Evolutionary conservation across 2,113 vertebrate species (phyloP).

Genomic region (Forbesichthys papilliferus): DNA sequence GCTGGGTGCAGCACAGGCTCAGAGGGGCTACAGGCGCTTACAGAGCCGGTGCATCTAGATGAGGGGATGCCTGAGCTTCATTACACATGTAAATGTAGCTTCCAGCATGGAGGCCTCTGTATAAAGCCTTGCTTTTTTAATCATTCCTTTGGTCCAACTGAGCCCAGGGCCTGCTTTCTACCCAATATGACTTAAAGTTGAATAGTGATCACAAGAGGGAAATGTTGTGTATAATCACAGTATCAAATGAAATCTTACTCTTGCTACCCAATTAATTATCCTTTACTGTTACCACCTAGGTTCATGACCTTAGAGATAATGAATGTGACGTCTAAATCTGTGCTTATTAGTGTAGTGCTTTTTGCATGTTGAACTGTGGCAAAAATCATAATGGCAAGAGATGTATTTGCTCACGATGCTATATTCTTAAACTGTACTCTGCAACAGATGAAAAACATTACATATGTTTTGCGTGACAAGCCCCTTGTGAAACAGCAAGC

Average conservation of each 20-base stretch:
- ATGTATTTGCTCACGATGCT: neutral
- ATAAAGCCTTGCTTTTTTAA: slow-evolving; percentile 68
- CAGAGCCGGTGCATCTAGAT: slow-evolving; percentile 59
- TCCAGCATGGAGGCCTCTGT: slow-evolving; percentile 64
- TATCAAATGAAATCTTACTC: neutral
- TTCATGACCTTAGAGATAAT: neutral
- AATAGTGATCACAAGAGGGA: slow-evolving; percentile 36
- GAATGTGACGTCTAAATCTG: neutral
- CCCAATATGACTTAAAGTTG: slow-evolving; percentile 61
- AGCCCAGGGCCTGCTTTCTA: slow-evolving; percentile 57
- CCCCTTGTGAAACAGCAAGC: neutral
- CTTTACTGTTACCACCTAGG: neutral
- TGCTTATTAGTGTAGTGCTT: neutral
- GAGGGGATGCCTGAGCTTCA: slow-evolving; percentile 56
- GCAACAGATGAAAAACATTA: slow-evolving; percentile 1
- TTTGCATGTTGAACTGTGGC: neutral
- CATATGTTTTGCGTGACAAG: too few relatives aligned
- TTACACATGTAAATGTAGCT: slow-evolving; percentile 74
- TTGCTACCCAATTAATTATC: neutral
- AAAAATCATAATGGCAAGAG: neutral
- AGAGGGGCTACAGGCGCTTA: slow-evolving; percentile 57
- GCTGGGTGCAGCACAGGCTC: slow-evolving; percentile 36
- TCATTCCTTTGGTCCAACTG: slow-evolving; percentile 66
- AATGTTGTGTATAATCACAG: slow-evolving; percentile 12
- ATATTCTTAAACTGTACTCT: neutral